phyloP scores from a whole-genome alignment of 2,113 vertebrate species.

The Pomatostomus ruficeps region DNA sequence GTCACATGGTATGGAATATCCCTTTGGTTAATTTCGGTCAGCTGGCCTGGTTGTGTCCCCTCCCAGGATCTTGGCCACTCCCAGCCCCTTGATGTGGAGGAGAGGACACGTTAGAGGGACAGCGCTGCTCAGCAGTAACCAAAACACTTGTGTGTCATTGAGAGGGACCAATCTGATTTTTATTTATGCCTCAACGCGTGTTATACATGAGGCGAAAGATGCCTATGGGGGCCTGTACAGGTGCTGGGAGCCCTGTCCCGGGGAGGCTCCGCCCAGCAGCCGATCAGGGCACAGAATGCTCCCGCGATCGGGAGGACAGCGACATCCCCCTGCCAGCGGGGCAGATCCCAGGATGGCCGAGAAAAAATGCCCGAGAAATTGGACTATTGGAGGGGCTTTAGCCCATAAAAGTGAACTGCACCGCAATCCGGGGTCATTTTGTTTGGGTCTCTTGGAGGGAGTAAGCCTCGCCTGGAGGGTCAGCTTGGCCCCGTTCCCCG shows the following conservation, averaged over 20 bases:
- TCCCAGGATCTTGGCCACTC: neutral
- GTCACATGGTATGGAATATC: neutral
- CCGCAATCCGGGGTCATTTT: neutral
- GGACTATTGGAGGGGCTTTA: neutral
- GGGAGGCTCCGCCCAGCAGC: neutral
- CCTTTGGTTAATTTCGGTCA: neutral
- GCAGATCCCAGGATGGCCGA: neutral
- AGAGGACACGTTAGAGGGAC: neutral
- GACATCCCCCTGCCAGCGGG: neutral
- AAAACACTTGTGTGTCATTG: no score
- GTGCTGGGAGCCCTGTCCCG: neutral
- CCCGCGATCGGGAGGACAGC: rapidly evolving
- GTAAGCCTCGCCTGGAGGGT: no score
- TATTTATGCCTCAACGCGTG: neutral
- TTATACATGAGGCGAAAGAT: neutral
- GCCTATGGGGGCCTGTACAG: neutral
- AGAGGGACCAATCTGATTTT: no score
- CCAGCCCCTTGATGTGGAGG: neutral
- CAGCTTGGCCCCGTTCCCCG: no score
- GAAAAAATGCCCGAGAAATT: neutral
- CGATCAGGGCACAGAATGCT: neutral
- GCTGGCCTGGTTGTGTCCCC: no score
- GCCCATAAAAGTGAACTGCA: neutral
- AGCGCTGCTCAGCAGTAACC: no score
- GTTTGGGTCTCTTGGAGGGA: neutral